Conservation (phyloP, 1,140 invertebrate species). For the Colletes gigas region DNA sequence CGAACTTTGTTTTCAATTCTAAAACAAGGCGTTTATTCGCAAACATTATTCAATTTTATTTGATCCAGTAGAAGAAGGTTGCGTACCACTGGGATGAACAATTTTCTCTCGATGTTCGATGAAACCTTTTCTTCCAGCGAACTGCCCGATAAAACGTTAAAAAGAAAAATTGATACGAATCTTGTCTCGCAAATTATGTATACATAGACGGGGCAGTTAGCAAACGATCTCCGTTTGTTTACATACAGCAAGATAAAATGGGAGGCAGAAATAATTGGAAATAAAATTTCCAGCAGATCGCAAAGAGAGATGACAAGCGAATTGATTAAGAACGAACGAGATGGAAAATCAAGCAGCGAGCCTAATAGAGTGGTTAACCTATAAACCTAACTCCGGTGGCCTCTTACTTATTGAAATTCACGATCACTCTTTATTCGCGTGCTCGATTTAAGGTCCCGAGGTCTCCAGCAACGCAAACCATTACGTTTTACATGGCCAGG, state of each 20-base stretch:
- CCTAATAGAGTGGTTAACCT: slow-evolving; percentile 56
- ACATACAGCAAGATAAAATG: not conserved
- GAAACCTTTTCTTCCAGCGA: too few relatives aligned
- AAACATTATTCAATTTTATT: too few relatives aligned
- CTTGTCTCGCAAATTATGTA: not conserved
- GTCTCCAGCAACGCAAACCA: too few relatives aligned
- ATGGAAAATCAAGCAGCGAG: slow-evolving; percentile 17
- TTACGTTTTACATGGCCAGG: too few relatives aligned
- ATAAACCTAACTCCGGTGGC: slow-evolving; percentile 16
- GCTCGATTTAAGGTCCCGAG: not conserved
- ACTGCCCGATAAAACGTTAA: too few relatives aligned
- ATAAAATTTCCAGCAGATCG: not conserved
- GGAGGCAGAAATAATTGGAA: not conserved
- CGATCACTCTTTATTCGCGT: slow-evolving; percentile 42
- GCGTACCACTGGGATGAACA: too few relatives aligned
- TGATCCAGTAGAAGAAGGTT: too few relatives aligned
- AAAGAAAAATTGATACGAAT: too few relatives aligned
- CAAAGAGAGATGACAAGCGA: not conserved
- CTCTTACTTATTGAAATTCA: slow-evolving; percentile 39
- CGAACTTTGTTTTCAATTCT: too few relatives aligned
- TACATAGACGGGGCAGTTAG: not conserved
- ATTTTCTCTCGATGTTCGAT: too few relatives aligned
- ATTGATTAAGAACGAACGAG: slow-evolving; percentile 9
- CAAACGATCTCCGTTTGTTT: not conserved
- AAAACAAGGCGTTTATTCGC: too few relatives aligned